Percentiles rank a stretch among this genome's conserved stretches.
phyloP scores from a whole-genome alignment of 2,113 vertebrate species.

The Eclectus roratus region DNA sequence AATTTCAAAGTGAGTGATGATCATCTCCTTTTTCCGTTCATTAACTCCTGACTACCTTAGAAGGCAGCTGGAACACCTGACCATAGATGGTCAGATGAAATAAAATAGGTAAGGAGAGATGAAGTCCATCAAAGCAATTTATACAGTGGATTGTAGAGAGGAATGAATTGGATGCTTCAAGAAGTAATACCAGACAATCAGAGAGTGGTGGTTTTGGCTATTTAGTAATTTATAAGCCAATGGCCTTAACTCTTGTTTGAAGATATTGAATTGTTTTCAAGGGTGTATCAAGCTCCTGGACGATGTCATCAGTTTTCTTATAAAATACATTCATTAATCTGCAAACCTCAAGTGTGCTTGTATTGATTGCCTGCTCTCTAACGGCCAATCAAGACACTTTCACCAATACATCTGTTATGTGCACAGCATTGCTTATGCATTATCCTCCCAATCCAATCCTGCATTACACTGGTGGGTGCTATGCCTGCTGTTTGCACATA shows the following conservation, averaged over 20 bases:
- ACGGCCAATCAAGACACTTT: accelerated
- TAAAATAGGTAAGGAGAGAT: background rate
- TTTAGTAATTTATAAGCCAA: background rate
- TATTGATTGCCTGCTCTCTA: background rate
- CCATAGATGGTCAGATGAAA: background rate
- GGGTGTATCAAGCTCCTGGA: background rate
- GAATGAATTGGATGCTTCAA: background rate
- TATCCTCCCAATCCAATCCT: too few relatives aligned
- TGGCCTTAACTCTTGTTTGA: background rate
- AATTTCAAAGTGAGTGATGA: background rate
- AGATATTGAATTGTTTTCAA: background rate
- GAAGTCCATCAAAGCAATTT: background rate
- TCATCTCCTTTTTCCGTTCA: background rate
- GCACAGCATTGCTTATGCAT: background rate
- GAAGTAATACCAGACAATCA: background rate
- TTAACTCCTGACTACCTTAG: background rate
- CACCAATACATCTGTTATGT: accelerated
- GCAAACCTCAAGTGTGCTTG: background rate
- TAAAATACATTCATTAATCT: background rate
- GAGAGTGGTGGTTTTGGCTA: background rate
- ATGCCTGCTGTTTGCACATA: too few relatives aligned
- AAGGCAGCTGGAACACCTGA: background rate
- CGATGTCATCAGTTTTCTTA: background rate
- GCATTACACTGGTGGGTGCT: background rate
- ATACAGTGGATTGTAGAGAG: background rate